phyloP scores from a whole-genome alignment of 92 coral and sea anemone genomes.

The Scolanthus callimorphus region DNA sequence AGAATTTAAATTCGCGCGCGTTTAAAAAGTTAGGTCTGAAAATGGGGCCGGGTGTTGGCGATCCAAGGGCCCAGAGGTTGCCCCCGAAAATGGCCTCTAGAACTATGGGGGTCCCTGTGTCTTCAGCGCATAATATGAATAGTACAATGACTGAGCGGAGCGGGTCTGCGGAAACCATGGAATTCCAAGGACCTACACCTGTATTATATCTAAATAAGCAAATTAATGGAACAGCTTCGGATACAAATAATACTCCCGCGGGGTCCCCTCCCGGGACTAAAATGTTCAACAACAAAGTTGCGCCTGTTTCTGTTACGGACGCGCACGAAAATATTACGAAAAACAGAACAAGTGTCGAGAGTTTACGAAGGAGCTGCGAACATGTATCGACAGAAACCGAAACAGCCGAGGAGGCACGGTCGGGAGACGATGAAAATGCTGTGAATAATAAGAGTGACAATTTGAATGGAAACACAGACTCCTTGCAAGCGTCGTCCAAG shows the following conservation, averaged over 20 bases:
- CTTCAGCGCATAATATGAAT: background rate
- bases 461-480: background rate
- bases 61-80: constrained; percentile 23
- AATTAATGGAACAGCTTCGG: background rate
- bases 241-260: background rate
- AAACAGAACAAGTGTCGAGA: constrained; percentile 3
- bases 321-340: constrained; percentile 1
- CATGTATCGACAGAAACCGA: constrained; percentile 34
- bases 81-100: constrained; percentile 53
- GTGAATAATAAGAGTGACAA: background rate
- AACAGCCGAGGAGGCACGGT: constrained; percentile 41
- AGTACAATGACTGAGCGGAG: constrained; percentile 39
- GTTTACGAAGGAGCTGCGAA: constrained; percentile 33
- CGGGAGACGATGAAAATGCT: constrained; percentile 22
- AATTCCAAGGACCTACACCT: constrained; percentile 89
- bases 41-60: constrained; percentile 60
- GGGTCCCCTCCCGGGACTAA: constrained; percentile 37
- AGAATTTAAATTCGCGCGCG: constrained; percentile 86
- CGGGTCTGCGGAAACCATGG: constrained; percentile 72
- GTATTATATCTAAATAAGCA: constrained; percentile 58
- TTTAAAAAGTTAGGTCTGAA: constrained; percentile 83
- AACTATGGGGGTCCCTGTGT: background rate
- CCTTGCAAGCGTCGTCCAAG: background rate
- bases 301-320: constrained; percentile 21
- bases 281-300: constrained; percentile 56